A percentile compares a stretch with the other conserved stretches of the same genome.
phyloP scores from a whole-genome alignment of 2,888 invertebrate genomes.

The Scelioninae gen. 2 region DNA sequence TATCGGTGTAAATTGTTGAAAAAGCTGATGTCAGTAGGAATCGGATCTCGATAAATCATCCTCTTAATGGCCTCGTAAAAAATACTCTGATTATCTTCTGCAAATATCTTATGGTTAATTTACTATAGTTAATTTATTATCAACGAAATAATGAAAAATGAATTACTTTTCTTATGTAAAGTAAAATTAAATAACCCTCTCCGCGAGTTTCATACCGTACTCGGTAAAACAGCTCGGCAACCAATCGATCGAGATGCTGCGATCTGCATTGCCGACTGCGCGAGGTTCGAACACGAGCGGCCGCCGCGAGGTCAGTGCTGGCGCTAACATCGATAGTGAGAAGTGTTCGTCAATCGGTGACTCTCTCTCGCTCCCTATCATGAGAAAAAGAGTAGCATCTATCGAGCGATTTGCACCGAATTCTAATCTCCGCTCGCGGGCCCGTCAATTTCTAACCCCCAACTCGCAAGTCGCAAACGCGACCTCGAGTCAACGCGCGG shows the following conservation, averaged over 20 bases:
- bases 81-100: too few relatives aligned
- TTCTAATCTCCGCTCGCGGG: constrained; percentile 1
- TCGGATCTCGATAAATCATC: too few relatives aligned
- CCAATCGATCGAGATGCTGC: constrained; percentile 6
- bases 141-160: too few relatives aligned
- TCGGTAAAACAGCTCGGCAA: too few relatives aligned
- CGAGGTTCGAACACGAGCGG: neutral
- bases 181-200: too few relatives aligned
- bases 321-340: constrained; percentile 13
- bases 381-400: constrained; percentile 25
- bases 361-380: constrained; percentile 30
- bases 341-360: constrained; percentile 26
- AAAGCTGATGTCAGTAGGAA: too few relatives aligned
- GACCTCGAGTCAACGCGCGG: constrained; percentile 6
- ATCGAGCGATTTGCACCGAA: constrained; percentile 20
- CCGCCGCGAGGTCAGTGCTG: constrained; percentile 16
- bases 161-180: too few relatives aligned
- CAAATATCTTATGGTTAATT: too few relatives aligned
- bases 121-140: too few relatives aligned
- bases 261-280: constrained; percentile 1
- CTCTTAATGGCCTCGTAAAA: too few relatives aligned
- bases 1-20: too few relatives aligned
- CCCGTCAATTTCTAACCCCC: constrained; percentile 25
- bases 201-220: too few relatives aligned
- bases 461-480: constrained; percentile 14